Conservation (phyloP, 64 coral and sea anemone genomes). For the Actinia tenebrosa region DNA sequence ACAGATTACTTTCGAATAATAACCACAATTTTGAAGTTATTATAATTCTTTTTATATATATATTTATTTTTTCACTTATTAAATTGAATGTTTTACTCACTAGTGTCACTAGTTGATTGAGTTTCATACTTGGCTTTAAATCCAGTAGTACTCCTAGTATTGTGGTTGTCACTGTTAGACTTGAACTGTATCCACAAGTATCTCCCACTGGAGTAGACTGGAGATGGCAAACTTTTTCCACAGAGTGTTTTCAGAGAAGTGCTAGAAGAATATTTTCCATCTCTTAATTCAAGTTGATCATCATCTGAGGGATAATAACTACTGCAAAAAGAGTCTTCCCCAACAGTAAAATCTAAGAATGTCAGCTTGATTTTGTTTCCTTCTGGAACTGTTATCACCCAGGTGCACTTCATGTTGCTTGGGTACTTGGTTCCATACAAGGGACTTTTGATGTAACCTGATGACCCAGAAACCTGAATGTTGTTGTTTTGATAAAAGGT, state of each 20-base stretch:
- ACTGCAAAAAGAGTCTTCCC: not conserved
- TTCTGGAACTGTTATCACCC: constrained; percentile 36
- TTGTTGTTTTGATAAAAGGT: constrained; percentile 20
- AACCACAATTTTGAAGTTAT: no score
- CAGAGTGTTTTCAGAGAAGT: constrained; percentile 17
- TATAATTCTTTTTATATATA: no score
- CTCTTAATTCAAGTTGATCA: constrained; percentile 28
- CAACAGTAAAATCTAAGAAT: constrained; percentile 32
- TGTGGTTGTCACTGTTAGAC: constrained; percentile 8
- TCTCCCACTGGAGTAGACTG: constrained; percentile 46
- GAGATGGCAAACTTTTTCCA: not conserved
- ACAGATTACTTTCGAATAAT: no score
- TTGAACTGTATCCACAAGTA: constrained; percentile 46
- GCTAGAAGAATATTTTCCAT: constrained; percentile 24
- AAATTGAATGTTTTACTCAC: no score
- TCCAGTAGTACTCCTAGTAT: not conserved
- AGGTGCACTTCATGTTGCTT: constrained; percentile 57
- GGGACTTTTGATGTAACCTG: constrained; percentile 44
- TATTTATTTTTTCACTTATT: no score
- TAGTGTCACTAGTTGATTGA: no score
- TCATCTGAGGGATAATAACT: not conserved
- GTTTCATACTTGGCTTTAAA: not conserved
- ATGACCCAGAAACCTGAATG: constrained; percentile 3
- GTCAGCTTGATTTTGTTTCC: constrained; percentile 34
- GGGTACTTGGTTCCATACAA: constrained; percentile 38